phyloP scores from a whole-genome alignment of 30 jellyfish, hydroid and myxozoan species.

The Aurelia sp. region DNA sequence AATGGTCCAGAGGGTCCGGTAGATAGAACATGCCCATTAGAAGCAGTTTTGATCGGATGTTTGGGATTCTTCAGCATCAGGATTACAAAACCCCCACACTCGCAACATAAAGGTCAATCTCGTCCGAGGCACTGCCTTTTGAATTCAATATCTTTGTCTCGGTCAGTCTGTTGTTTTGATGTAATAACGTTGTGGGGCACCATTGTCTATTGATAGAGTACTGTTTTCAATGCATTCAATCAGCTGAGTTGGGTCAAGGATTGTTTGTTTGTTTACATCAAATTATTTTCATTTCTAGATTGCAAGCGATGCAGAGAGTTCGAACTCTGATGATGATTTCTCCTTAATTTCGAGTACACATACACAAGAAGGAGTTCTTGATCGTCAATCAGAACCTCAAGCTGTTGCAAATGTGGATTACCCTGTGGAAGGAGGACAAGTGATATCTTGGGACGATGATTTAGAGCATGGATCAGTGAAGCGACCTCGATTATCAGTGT shows the following conservation, averaged over 20 bases:
- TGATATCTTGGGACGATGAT: slow-evolving; percentile 84
- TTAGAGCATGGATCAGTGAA: slow-evolving; percentile 75
- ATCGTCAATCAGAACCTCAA: slow-evolving; percentile 1
- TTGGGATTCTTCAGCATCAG: slow-evolving; percentile 18
- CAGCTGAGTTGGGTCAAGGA: background rate
- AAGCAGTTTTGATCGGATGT: background rate
- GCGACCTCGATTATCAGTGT: slow-evolving; percentile 86
- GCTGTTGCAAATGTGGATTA: slow-evolving; percentile 57
- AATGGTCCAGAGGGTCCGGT: no score
- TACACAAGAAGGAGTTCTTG: background rate
- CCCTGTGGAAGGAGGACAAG: slow-evolving; percentile 80
- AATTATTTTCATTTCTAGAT: background rate
- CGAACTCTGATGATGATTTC: slow-evolving; percentile 64
- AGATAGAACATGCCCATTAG: no score
- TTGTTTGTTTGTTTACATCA: background rate
- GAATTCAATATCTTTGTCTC: no score
- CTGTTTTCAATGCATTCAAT: background rate
- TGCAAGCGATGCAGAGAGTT: slow-evolving; percentile 40
- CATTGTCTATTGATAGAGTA: background rate
- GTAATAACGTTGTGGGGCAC: background rate
- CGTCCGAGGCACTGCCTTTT: no score
- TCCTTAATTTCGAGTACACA: background rate
- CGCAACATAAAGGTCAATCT: slow-evolving; percentile 3
- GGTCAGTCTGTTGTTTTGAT: no score
- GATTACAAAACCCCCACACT: background rate